Evolutionary conservation across 2,888 invertebrate genomes (phyloP), one percentile per base, ranked within the genome.

Genomic region (Rhagophthalmus giganteus): DNA sequence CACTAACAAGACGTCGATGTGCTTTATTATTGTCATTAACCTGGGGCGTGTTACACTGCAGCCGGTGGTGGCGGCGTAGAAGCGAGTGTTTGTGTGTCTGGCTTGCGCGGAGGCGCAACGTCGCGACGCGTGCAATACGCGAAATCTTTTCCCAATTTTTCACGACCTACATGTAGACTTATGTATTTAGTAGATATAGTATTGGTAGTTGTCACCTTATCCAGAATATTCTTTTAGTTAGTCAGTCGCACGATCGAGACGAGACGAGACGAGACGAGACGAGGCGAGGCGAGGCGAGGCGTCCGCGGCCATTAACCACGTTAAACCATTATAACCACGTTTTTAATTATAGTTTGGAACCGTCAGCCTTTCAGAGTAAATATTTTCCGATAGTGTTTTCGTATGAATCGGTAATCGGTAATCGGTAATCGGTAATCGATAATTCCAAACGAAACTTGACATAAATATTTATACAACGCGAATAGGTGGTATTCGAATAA

Each of bases 1-100:
- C 72, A 73, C 73, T 74, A 74, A 74, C 74, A 60, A 55, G 62
- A 70, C 69, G 67, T 74, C 74, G 73, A 73, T 74, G 73, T 74
- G 73, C 73, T 74, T 74, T 71, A 67, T 72, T n/a, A n/a, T n/a
- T 72, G 68, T 70, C 64, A 61, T 62, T 65, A 61, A 64, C 61
- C 59, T 58, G 53, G 55, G 60, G 55, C 54, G 72, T 73, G 74
- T 74, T 74, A 74, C 74, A 73, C 68, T 72, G 74, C 74, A 73
- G 73, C 70, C 71, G 66, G 68, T 72, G 71, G 71, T 72, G 71
- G 69, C 67, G 72, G 71, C 70, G 67, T 69, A 63, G 69, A 66
- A 67, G 67, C 64, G 72, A 70, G 67, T 68, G 71, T 67, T 54
- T 66, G 69, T 65, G 68, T 70, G 70, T 67, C 64, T 72, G 71